A percentile compares a stretch with the other conserved stretches of the same genome.
phyloP scores from a whole-genome alignment of 2,797 vertebrate genomes.

The Galaxias olidus region DNA sequence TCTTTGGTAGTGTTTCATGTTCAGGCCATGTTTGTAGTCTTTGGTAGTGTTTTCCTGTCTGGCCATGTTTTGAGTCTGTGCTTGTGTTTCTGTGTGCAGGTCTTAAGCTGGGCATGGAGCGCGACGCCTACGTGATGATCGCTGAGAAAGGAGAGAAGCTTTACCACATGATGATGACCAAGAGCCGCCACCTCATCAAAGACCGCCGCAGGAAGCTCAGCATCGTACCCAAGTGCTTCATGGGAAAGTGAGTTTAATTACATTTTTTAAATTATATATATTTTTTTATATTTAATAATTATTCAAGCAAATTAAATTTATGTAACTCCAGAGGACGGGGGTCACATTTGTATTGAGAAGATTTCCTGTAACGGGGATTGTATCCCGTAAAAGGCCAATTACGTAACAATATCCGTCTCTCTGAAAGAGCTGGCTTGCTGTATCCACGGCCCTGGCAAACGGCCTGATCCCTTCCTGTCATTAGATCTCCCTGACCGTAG shows the following conservation, averaged over 20 bases:
- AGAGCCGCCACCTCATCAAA: constrained; percentile 93
- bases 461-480: constrained; percentile 50
- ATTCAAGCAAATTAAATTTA: constrained; percentile 3
- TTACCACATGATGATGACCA: constrained; percentile 98
- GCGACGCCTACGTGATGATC: constrained; percentile 97
- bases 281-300: not conserved
- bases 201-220: constrained; percentile 94
- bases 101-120: constrained; percentile 97
- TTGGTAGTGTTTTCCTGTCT: too few relatives aligned
- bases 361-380: not conserved
- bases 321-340: constrained; percentile 9
- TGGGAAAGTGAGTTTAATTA: constrained; percentile 99
- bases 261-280: too few relatives aligned
- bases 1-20: too few relatives aligned
- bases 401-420: constrained; percentile 54
- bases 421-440: constrained; percentile 50
- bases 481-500: constrained; percentile 45
- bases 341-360: constrained; percentile 16
- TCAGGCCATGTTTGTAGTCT: too few relatives aligned
- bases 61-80: too few relatives aligned
- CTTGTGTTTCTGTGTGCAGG: constrained; percentile 76
- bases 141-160: constrained; percentile 98
- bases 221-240: constrained; percentile 96
- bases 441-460: constrained; percentile 47
- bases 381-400: constrained; percentile 12